A percentile compares a stretch with the other conserved stretches of the same genome.
Conservation (phyloP, 2,113 vertebrate genomes). For the Thamnophis sirtalis region DNA sequence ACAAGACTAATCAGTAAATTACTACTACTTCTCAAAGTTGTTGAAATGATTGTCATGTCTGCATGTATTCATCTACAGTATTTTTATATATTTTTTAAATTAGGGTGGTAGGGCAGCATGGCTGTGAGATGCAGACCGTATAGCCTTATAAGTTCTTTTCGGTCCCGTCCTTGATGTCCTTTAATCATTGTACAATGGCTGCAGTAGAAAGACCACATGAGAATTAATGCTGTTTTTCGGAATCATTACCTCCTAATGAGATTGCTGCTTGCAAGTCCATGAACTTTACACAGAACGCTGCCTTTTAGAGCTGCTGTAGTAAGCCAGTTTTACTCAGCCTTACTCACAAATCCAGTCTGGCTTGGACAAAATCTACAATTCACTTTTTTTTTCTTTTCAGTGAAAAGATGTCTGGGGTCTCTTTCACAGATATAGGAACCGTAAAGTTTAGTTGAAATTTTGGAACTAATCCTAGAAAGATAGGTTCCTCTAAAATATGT, state of each 20-base stretch:
- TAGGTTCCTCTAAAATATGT: neutral
- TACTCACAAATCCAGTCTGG: neutral
- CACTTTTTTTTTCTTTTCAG: neutral
- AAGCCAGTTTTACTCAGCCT: slow-evolving; percentile 3
- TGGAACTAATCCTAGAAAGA: neutral
- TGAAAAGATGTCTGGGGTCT: neutral
- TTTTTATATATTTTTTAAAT: neutral
- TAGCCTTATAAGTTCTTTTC: neutral
- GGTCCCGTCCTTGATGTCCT: neutral
- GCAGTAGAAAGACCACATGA: slow-evolving; percentile 15
- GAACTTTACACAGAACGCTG: neutral
- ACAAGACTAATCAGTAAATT: neutral
- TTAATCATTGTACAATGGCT: slow-evolving; percentile 24
- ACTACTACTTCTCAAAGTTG: neutral
- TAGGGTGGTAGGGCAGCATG: neutral
- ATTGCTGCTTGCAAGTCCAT: slow-evolving; percentile 3
- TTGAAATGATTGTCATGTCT: neutral
- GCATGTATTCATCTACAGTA: neutral
- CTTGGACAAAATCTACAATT: neutral
- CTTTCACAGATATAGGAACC: neutral
- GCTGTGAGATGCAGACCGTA: neutral
- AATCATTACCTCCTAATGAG: slow-evolving; percentile 6
- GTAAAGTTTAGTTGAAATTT: neutral
- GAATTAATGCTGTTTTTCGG: slow-evolving; percentile 17
- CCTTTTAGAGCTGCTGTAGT: neutral